Evolutionary conservation across 2,797 vertebrate species (phyloP).

Genomic region (Myripristis murdjan): DNA sequence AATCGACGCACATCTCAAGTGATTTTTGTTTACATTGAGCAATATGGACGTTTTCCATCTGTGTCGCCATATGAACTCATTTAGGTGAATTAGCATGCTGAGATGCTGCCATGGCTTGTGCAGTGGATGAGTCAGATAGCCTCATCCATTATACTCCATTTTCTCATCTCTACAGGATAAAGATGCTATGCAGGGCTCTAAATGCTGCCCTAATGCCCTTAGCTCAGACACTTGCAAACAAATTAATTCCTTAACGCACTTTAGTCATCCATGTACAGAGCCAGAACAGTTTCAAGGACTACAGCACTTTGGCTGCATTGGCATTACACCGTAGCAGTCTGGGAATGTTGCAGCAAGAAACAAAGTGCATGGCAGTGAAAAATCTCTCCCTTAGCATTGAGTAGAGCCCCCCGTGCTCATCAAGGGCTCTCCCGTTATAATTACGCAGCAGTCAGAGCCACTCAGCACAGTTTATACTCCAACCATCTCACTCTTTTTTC

Average conservation of each 20-base stretch:
- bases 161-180: conserved; percentile 11
- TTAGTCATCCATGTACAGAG: not conserved
- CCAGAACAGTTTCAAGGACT: conserved; percentile 32
- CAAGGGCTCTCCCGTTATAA: conserved; percentile 59
- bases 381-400: conserved; percentile 51
- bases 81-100: conserved; percentile 23
- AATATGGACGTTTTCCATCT: conserved; percentile 37
- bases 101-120: conserved; percentile 25
- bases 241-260: not conserved
- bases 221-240: not conserved
- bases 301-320: conserved; percentile 2
- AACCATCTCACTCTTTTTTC: conserved; percentile 39
- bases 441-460: conserved; percentile 58
- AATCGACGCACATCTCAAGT: conserved; percentile 4
- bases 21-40: conserved; percentile 24
- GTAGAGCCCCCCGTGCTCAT: conserved; percentile 43
- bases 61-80: conserved; percentile 39
- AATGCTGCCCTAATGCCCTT: conserved; percentile 20
- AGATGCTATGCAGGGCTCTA: not conserved
- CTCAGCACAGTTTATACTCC: conserved; percentile 36
- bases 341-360: conserved; percentile 32
- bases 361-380: conserved; percentile 32
- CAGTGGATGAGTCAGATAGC: conserved; percentile 29
- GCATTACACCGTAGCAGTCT: conserved; percentile 1
- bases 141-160: conserved; percentile 3